Conservation (phyloP, 2,888 invertebrate species). For the Holacanthella duospinosa region DNA sequence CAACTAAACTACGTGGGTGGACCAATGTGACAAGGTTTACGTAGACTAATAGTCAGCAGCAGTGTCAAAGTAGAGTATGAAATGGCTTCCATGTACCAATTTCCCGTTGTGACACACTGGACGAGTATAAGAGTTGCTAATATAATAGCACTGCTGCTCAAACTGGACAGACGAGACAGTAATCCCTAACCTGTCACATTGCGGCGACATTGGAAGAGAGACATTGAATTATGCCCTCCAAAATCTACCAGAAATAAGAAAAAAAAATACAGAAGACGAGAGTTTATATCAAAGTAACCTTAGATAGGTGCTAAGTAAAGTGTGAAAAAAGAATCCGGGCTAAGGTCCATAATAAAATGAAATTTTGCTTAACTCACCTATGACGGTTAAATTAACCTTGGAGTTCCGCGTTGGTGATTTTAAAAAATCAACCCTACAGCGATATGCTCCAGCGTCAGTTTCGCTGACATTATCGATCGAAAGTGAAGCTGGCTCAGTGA, state of each 20-base stretch:
- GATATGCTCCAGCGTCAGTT: conserved; percentile 41
- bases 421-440: conserved; percentile 40
- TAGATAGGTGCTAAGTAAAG: neutral
- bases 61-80: neutral
- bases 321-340: neutral
- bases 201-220: neutral
- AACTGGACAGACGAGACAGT: conserved; percentile 2
- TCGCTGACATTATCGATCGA: conserved; percentile 38
- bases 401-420: conserved; percentile 42
- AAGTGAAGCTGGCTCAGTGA: conserved; percentile 37
- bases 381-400: conserved; percentile 42
- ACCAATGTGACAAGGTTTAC: neutral
- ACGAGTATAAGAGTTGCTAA: neutral
- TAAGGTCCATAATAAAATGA: conserved; percentile 1
- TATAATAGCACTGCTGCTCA: neutral
- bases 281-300: too few species aligned
- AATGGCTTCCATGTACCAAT: neutral
- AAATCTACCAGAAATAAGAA: too few species aligned
- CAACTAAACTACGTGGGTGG: neutral
- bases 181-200: conserved; percentile 2
- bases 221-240: conserved; percentile 1
- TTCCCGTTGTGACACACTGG: neutral
- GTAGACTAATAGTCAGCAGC: neutral
- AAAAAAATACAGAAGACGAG: neutral
- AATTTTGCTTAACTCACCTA: conserved; percentile 39